These are phyloP conservation scores for Nilaparvata lugens DNA, from an alignment of 1,140 invertebrate species.

Conservation along the genomic window DNA sequence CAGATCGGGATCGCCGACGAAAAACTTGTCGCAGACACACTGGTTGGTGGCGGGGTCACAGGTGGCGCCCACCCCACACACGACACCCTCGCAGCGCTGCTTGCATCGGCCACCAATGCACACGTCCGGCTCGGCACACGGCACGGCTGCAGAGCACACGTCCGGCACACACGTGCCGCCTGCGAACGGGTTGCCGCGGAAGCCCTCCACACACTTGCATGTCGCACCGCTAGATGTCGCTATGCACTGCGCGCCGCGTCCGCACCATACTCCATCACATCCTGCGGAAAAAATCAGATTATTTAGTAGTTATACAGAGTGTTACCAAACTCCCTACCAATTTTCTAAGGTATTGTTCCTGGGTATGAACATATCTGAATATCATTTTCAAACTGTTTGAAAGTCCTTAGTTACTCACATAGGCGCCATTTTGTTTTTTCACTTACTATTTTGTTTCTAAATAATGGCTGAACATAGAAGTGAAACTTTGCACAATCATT, in stretches of 20 bases:
- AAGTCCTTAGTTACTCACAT: too few relatives aligned
- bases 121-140: conserved; percentile 66
- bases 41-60: conserved; percentile 70
- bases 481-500: too few relatives aligned
- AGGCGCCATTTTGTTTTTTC: too few relatives aligned
- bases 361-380: too few relatives aligned
- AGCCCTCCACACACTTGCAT: conserved; percentile 77
- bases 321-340: too few relatives aligned
- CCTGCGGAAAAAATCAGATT: conserved; percentile 46
- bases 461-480: too few relatives aligned
- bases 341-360: too few relatives aligned
- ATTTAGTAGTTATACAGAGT: too few relatives aligned
- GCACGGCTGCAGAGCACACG: conserved; percentile 62
- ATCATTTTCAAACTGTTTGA: too few relatives aligned
- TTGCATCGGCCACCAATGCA: conserved; percentile 80
- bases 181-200: conserved; percentile 81
- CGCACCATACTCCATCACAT: conserved; percentile 72
- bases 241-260: conserved; percentile 73
- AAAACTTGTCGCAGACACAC: conserved; percentile 78
- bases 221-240: conserved; percentile 75
- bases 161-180: conserved; percentile 73
- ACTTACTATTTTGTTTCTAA: too few relatives aligned
- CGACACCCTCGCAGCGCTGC: conserved; percentile 69
- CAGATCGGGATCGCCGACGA: conserved; percentile 79
- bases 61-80: conserved; percentile 70